Base-by-base conservation (phyloP, 2,113 vertebrate genomes). In the Ictidomys tridecemlineatus region DNA sequence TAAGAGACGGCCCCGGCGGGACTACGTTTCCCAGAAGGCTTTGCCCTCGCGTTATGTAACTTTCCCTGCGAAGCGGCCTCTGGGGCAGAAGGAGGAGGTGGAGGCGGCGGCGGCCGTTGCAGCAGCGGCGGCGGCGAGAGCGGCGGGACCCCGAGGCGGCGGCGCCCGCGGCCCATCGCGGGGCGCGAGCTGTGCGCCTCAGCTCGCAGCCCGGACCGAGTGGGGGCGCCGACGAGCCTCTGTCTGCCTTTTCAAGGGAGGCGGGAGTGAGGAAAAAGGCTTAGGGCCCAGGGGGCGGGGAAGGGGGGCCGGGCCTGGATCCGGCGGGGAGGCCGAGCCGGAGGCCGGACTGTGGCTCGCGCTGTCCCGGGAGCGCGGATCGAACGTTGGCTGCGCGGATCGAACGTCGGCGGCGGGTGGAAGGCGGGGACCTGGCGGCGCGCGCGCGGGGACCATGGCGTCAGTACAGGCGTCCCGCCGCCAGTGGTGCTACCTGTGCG, bases 401-500 rank as follows among this genome's bases (percentile, higher is more conserved):
- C 90, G 93, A 67, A 76, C 95, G 39, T n/a, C 90, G 96, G 97
- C 88, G 94, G 97, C 96, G 97, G 92, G 95, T 11, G 93, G 95
- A 89, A 86, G 45, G 89, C 94, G 76, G 92, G 79, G 91, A 32
- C 94, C 28, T 3, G 42, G 76, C 98, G 98, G 98, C 98, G 73
- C 93, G 95, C 74, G 96, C 85, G 61, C 92, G 45, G 85, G 95
- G 85, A 51, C 95, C 90, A 99, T 99, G 98, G 98, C 98, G 95
- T 98, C 99, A 74, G 99, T 99, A 82, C 98, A 99, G 98, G 99
- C 99, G 89, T 99, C 99, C 97, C 98, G 99, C 98, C 99, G 99
- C 97, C 99, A 99, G 97, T 99, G 99, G 99, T 99, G 99, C 97
- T 99, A 99, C 98, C 98, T 99, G 89, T 99, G 99, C 98, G 99